These are phyloP conservation scores for Ceratoteleas bidentatus DNA, from an alignment of 1,140 invertebrate genomes.

Conservation along the genomic window DNA sequence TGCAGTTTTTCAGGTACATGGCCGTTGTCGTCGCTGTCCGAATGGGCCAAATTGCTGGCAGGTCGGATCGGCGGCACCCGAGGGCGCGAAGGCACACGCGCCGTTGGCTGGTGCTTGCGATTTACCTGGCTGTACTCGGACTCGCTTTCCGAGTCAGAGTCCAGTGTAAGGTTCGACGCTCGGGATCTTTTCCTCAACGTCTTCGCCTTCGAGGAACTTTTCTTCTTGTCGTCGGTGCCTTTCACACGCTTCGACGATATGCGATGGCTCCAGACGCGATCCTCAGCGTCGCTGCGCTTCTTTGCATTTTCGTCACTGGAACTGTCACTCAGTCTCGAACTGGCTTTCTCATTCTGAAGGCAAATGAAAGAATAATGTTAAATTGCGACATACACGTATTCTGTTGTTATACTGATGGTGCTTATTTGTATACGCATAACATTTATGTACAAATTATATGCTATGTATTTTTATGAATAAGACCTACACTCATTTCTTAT, in stretches of 20 bases:
- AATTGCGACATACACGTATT: too few species aligned
- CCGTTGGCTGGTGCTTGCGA: constrained; percentile 70
- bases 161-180: constrained; percentile 69
- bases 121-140: constrained; percentile 71
- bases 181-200: constrained; percentile 72
- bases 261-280: constrained; percentile 52
- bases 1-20: constrained; percentile 81
- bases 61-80: constrained; percentile 72
- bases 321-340: constrained; percentile 41
- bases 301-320: constrained; percentile 70
- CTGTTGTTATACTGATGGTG: too few species aligned
- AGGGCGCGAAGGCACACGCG: constrained; percentile 75
- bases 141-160: constrained; percentile 77
- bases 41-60: constrained; percentile 73
- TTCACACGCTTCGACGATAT: constrained; percentile 68
- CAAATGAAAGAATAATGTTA: not conserved
- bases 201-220: constrained; percentile 73
- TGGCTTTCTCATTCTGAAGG: constrained; percentile 24
- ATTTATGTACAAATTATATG: too few species aligned
- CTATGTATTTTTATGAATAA: too few species aligned
- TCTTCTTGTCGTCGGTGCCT: constrained; percentile 72
- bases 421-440: too few species aligned
- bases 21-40: constrained; percentile 76
- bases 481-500: too few species aligned
- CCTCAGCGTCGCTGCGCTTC: constrained; percentile 70